phyloP scores from a whole-genome alignment of 1,140 invertebrate species.

The Anoplolepis gracilipes region DNA sequence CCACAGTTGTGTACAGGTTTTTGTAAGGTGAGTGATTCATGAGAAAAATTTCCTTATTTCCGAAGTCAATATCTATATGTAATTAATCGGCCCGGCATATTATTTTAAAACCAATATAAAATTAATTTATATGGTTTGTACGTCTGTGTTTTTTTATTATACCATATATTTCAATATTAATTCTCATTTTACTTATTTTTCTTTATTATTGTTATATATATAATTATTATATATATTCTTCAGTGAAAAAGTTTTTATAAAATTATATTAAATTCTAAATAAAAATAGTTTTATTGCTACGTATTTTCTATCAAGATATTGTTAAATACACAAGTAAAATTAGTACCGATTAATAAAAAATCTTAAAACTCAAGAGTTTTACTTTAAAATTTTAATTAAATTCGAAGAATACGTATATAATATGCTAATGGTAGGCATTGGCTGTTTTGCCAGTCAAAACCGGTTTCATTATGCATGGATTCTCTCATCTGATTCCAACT shows the following conservation, averaged over 20 bases:
- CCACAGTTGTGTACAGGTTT: background rate
- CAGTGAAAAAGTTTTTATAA: background rate
- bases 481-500: conserved; percentile 1
- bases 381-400: conserved; percentile 7
- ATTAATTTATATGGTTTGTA: background rate
- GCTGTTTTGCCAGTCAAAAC: conserved; percentile 15
- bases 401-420: conserved; percentile 27
- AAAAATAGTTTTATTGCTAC: background rate
- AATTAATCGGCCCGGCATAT: background rate
- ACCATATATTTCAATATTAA: background rate
- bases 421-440: conserved; percentile 2
- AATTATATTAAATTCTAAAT: background rate
- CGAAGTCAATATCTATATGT: conserved; percentile 2
- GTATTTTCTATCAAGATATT: conserved; percentile 6
- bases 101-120: background rate
- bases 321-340: background rate
- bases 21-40: background rate
- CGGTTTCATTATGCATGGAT: conserved; percentile 37
- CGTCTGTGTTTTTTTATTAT: background rate
- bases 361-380: background rate
- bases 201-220: background rate
- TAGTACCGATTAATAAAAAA: background rate
- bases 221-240: conserved; percentile 15
- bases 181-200: background rate
- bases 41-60: background rate